Evolutionary conservation across 1,140 invertebrate genomes (phyloP), one percentile per base, ranked within the genome.

Genomic region (Aphelenchoides fujianensis): DNA sequence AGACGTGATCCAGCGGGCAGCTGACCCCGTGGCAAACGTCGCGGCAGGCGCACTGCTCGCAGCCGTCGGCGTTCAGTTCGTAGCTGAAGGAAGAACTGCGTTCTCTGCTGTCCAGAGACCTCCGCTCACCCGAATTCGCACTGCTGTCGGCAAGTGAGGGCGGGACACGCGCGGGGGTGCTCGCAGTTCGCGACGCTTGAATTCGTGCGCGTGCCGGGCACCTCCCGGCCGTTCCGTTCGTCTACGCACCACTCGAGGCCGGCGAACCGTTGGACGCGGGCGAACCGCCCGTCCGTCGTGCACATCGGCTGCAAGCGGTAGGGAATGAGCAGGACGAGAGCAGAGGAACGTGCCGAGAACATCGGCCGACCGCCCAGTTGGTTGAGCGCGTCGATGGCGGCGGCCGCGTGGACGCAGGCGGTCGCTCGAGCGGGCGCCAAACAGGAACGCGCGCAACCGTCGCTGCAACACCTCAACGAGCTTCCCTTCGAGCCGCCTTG

Each of bases 391-490:
- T 73, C 32, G 3, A 57, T 59, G 0, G 73, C 73, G 19, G 53
- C 75, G 27, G 23, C 31, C n/a, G 52, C 23, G 59, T 74, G 76
- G 16, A 76, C 32, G 41, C 73, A 74, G 2, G 30, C 28, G 31
- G 74, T 77, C 28, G 77, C 62, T 19, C 35, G 35, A 28, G 32
- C 31, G 30, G 77, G 75, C 53, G 57, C 41, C 52, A 73, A 9
- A 52, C 71, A 73, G 3, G 74, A 30, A 12, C 28, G 28, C 2
- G 66, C 73, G 55, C 78, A 80, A 7, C 78, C 78, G 62, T 82
- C 76, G 41, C 68, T 74, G 55, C 78, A 80, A 59, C 78, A 80
- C 53, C 73, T 79, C 31, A n/a, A n/a, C n/a, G n/a, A n/a, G n/a
- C n/a, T n/a, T n/a, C n/a, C n/a, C n/a, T n/a, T n/a, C n/a, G 36